These are phyloP conservation scores for Tethea ocularis DNA, from an alignment of 2,888 invertebrate genomes.

Conservation along the genomic window DNA sequence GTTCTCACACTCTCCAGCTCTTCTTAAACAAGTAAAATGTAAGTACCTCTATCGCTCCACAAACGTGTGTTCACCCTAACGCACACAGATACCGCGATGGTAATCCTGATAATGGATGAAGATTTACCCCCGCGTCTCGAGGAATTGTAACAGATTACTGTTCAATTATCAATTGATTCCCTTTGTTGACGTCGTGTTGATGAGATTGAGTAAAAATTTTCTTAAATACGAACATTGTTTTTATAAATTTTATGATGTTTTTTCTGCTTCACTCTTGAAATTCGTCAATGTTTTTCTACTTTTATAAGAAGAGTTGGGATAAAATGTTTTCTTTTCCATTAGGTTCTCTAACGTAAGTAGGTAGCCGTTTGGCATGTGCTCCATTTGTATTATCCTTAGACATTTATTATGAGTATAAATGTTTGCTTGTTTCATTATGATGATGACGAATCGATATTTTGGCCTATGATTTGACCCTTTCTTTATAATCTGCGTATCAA, in stretches of 20 bases:
- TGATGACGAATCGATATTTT: too few relatives aligned
- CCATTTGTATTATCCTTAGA: too few relatives aligned
- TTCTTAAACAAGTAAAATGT: not conserved
- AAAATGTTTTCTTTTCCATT: too few relatives aligned
- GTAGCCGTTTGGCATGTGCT: too few relatives aligned
- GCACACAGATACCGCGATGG: conserved; percentile 50
- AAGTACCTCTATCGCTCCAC: conserved; percentile 24
- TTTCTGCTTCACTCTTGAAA: not conserved
- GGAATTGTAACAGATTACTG: conserved; percentile 59
- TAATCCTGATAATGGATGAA: conserved; percentile 75
- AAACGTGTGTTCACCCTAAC: conserved; percentile 26
- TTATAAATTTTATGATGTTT: not conserved
- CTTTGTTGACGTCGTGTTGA: conserved; percentile 28
- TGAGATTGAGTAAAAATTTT: not conserved
- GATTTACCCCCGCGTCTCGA: conserved; percentile 53
- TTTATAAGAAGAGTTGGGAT: too few relatives aligned
- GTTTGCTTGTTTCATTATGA: too few relatives aligned
- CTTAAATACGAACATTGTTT: not conserved
- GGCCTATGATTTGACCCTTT: too few relatives aligned
- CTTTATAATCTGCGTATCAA: too few relatives aligned
- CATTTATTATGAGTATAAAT: too few relatives aligned
- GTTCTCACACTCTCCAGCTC: too few relatives aligned
- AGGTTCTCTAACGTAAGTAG: too few relatives aligned
- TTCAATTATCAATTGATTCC: conserved; percentile 60
- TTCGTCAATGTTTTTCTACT: not conserved